Evolutionary conservation across 2,888 invertebrate genomes (phyloP), one percentile per base, ranked within the genome.

Genomic region (Lamproptera curius): DNA sequence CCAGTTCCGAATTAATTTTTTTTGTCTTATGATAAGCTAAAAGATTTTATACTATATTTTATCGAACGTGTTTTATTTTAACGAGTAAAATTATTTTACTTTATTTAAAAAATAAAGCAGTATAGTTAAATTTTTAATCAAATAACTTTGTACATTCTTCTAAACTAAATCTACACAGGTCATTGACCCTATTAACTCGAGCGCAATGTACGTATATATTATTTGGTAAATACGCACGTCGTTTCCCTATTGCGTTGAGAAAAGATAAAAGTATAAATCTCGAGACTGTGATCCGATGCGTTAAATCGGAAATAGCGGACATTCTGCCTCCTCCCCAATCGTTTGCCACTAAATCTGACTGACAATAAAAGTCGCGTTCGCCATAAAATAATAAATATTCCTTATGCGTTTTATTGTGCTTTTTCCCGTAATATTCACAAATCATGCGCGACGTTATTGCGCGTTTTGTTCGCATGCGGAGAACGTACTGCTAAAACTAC

Each of bases 301-400:
- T 74, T 67, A 81, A 85, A 85, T 84, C 80, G 80, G 74, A 84
- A 83, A 83, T 82, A 65, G 75, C 73, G 67, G 68, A 65, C 68
- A 63, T 63, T 63, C 69, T 62, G 20, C 20, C 20, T 20, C 69
- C 58, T 55, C 65, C 78, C 75, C 73, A 72, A 73, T 67, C 72
- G 76, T 71, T 81, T 71, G 73, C 61, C 63, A 71, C 71, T 83
- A 83, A 81, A 83, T 84, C 83, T 83, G 67, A 73, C 64, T 73
- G 70, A 75, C 81, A 71, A 84, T 85, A 80, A 85, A 84, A 74
- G 73, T 77, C 72, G 60, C 68, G 63, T 60, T 63, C 58, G 46
- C 66, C 71, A 79, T 80, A 79, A 75, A 76, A 78, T 75, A 75
- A 77, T 81, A 83, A 80, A 80, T 80, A 77, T 78, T 75, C 72